These are phyloP conservation scores for Sarcophaga rosellei DNA, from an alignment of 2,888 invertebrate species.

Conservation along the genomic window DNA sequence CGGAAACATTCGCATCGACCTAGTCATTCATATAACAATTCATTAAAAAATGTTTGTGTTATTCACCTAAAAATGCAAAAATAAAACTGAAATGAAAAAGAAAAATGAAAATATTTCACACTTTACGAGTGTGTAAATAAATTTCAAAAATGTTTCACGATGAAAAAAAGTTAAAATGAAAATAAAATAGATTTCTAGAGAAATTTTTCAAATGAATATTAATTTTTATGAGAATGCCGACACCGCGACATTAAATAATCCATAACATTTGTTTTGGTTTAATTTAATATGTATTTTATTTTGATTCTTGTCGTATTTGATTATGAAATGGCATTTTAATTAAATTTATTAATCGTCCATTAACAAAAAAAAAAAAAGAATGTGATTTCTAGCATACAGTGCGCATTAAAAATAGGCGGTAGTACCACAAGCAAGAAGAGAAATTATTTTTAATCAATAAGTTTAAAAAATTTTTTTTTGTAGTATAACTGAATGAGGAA, in stretches of 20 bases:
- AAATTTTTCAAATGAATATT: constrained; percentile 26
- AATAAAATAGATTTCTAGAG: constrained; percentile 2
- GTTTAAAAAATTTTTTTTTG: too few relatives aligned
- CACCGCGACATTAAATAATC: constrained; percentile 37
- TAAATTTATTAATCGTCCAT: constrained; percentile 17
- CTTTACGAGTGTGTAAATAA: constrained; percentile 48
- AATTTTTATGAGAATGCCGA: constrained; percentile 14
- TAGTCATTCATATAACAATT: constrained; percentile 45
- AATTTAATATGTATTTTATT: constrained; percentile 19
- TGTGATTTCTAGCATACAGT: too few relatives aligned
- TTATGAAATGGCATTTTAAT: constrained; percentile 45
- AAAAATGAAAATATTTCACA: constrained; percentile 30
- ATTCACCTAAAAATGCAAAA: constrained; percentile 36
- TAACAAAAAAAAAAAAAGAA: too few relatives aligned
- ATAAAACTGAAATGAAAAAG: not conserved
- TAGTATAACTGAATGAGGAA: too few relatives aligned
- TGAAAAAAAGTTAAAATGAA: not conserved
- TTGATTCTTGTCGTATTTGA: constrained; percentile 11
- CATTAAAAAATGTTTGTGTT: constrained; percentile 49
- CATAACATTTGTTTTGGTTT: constrained; percentile 28
- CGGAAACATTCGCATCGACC: not conserved
- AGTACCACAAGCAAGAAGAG: too few relatives aligned
- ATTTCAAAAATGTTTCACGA: not conserved
- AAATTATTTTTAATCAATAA: too few relatives aligned
- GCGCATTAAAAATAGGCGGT: too few relatives aligned